Percentiles rank a stretch among this genome's conserved stretches.
These are phyloP conservation scores for Homarus gammarus DNA, from an alignment of 2,888 invertebrate species.

Conservation along the genomic window DNA sequence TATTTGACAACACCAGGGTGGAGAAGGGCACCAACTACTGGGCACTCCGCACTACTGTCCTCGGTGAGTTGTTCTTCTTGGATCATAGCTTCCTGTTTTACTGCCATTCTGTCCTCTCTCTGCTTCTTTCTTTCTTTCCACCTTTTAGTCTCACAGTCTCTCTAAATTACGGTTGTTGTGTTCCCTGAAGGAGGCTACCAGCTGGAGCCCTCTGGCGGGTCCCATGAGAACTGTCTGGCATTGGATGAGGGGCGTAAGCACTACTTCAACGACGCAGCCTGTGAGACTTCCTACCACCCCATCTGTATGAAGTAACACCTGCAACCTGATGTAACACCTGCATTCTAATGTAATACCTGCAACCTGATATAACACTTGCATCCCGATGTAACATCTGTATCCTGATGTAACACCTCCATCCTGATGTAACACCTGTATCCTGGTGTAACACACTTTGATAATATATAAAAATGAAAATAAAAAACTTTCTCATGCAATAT, in stretches of 20 bases:
- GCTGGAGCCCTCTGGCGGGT: conserved; percentile 30
- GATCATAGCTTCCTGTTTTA: background rate
- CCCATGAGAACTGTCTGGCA: conserved; percentile 46
- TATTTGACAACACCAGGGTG: background rate
- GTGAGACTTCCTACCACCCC: conserved; percentile 20
- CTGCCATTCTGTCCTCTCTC: background rate
- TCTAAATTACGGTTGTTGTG: too few species aligned
- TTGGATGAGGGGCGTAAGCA: background rate
- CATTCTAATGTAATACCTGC: too few species aligned
- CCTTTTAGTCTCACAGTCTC: too few species aligned
- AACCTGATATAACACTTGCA: too few species aligned
- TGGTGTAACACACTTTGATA: too few species aligned
- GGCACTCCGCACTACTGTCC: conserved; percentile 18
- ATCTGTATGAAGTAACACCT: conserved; percentile 22
- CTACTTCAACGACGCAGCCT: conserved; percentile 41
- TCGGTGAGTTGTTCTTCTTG: background rate
- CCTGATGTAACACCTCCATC: too few species aligned
- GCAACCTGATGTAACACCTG: too few species aligned
- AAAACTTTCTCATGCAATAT: too few species aligned
- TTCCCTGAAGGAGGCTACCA: conserved; percentile 17
- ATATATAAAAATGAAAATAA: too few species aligned
- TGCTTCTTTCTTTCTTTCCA: background rate
- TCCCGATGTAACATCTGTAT: too few species aligned
- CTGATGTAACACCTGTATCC: too few species aligned
- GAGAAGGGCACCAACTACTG: conserved; percentile 37